Base-by-base conservation (phyloP, 2,113 vertebrate species). In the Thunnus maccoyii region DNA sequence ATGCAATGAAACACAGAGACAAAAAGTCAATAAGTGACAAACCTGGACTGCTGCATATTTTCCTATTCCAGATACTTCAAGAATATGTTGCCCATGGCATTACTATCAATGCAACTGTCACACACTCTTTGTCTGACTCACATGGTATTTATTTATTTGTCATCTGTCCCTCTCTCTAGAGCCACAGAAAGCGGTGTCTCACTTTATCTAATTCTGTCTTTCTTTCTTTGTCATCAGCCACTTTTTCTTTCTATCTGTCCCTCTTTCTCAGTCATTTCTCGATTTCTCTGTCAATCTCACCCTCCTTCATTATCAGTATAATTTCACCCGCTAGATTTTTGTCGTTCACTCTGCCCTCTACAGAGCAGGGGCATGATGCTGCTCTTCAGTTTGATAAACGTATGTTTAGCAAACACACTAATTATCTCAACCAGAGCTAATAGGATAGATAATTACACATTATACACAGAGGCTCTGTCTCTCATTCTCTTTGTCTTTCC, bases 1-100 rank as follows among this genome's bases (percentile, higher is more conserved):
- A 87, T 77, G 84, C 89, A 89, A 91, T 90, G 89, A 85, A 91
- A 92, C 85, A 72, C 68, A 27, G 52, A 76, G 90, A 83, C 84
- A 80, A 87, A 91, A 91, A 88, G 88, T 93, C 92, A 91, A 92
- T 92, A 94, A 86, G 86, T 89, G 89, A 89, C 90, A 91, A 87
- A 89, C 75, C 54, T n/a, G 55, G 75, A 69, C 54, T 18, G n/a
- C 72, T 83, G 78, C 76, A 83, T 82, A 76, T 84, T 88, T 84
- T 76, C 76, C 72, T 27, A 41, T 73, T 55, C 44, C 55, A 76
- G 75, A 84, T 87, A 72, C 62, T 85, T 80, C 32, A 72, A 60
- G 57, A 77, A 70, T 76, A 68, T 83, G 60, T 83, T 20, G 72
- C 72, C 73, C 57, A 41, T 73, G 69, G 79, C 78, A 55, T 88